Conservation (phyloP, 37 sponge, comb jelly and placozoan genomes). For the Oopsacas minuta region DNA sequence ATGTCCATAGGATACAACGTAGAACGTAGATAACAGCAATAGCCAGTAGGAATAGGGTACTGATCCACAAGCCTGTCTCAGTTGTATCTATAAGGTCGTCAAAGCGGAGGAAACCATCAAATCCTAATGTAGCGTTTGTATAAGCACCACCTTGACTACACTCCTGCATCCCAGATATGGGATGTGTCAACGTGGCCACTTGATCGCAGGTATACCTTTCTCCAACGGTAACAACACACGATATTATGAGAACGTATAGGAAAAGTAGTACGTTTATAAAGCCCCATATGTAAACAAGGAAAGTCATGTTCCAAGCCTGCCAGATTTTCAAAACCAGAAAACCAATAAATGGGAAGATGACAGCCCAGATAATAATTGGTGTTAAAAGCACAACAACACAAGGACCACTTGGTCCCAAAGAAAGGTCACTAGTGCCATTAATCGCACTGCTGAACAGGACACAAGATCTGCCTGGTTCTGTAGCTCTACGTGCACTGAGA, state of each 20-base stretch:
- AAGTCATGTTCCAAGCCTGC: background rate
- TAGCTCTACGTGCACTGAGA: background rate
- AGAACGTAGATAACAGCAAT: background rate
- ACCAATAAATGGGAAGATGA: background rate
- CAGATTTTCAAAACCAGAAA: background rate
- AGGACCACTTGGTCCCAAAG: background rate
- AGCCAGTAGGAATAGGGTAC: background rate
- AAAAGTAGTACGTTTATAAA: background rate
- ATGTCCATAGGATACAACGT: background rate
- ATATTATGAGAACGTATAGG: background rate
- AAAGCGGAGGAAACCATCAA: background rate
- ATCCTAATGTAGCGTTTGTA: background rate
- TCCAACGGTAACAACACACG: background rate
- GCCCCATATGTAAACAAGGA: background rate
- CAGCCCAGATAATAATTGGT: background rate
- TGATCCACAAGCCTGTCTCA: background rate
- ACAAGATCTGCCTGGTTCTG: background rate
- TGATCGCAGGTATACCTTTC: background rate
- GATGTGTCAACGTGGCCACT: background rate
- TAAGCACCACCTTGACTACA: slow-evolving; percentile 3
- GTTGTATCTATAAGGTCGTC: background rate
- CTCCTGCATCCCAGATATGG: background rate
- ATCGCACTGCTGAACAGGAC: background rate
- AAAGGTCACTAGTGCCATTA: background rate
- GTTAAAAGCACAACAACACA: background rate